Conservation (phyloP, 2,113 vertebrate species). For the Argyrosomus japonicus region DNA sequence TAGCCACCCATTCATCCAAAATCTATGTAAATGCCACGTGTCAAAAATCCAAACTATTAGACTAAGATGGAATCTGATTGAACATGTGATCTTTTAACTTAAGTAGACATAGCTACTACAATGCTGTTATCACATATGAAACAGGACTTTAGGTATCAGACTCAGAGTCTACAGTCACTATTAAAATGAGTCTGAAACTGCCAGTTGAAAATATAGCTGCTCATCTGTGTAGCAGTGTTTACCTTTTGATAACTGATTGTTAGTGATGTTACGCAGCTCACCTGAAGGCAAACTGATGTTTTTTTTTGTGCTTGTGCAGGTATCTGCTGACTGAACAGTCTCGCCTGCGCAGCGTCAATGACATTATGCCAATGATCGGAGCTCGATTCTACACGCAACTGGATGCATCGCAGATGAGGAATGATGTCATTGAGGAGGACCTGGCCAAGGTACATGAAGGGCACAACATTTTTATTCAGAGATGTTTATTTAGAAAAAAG, state of each 20-base stretch:
- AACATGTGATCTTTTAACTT: too few species aligned
- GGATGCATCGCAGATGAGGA: conserved; percentile 98
- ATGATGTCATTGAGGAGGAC: conserved; percentile 99
- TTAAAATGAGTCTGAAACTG: neutral
- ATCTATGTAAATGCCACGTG: neutral
- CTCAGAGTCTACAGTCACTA: too few species aligned
- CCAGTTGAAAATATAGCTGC: neutral
- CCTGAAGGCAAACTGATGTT: neutral
- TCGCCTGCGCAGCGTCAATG: conserved; percentile 97
- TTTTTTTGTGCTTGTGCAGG: conserved; percentile 75
- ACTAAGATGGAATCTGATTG: too few species aligned
- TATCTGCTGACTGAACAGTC: conserved; percentile 98
- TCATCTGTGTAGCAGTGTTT: neutral
- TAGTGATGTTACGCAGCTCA: neutral
- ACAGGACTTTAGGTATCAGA: too few species aligned
- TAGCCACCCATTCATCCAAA: neutral
- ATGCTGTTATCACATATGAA: too few species aligned
- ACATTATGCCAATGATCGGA: conserved; percentile 99
- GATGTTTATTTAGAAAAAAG: neutral
- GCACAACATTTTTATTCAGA: neutral
- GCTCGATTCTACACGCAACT: conserved; percentile 98
- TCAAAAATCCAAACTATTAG: too few species aligned
- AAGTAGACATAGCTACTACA: too few species aligned
- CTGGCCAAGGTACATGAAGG: conserved; percentile 91
- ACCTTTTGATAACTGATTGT: neutral